Percentiles rank a stretch among this genome's conserved stretches.
These are phyloP conservation scores for Pterocles burchelli DNA, from an alignment of 2,113 vertebrate genomes.

Conservation along the genomic window DNA sequence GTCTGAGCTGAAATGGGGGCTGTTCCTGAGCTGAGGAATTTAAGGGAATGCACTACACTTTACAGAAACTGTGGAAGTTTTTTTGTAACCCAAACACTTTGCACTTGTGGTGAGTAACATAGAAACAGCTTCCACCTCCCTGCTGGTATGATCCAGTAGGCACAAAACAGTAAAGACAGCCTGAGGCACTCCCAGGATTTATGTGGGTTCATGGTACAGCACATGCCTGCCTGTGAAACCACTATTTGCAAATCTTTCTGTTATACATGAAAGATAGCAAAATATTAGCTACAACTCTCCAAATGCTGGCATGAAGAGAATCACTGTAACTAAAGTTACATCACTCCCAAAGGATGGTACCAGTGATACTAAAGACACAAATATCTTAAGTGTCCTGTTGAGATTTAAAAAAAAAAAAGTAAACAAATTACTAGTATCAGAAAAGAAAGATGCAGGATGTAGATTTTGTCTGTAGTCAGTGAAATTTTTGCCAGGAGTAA, in stretches of 20 bases:
- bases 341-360: neutral
- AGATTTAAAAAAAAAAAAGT: neutral
- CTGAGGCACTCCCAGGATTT: neutral
- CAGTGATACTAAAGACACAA: neutral
- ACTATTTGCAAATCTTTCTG: neutral
- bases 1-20: neutral
- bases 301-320: neutral
- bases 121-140: neutral
- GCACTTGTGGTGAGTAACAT: neutral
- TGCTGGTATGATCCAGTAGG: neutral
- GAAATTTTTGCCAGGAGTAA: neutral
- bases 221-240: neutral
- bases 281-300: neutral
- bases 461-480: neutral
- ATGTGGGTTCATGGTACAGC: neutral
- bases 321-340: neutral
- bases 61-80: neutral
- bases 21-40: neutral
- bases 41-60: neutral
- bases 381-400: neutral
- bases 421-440: neutral
- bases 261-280: neutral
- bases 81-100: neutral
- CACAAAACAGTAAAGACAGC: neutral
- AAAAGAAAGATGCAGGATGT: neutral